phyloP scores from a whole-genome alignment of 2,888 invertebrate species.

The Ariolimax columbianus region DNA sequence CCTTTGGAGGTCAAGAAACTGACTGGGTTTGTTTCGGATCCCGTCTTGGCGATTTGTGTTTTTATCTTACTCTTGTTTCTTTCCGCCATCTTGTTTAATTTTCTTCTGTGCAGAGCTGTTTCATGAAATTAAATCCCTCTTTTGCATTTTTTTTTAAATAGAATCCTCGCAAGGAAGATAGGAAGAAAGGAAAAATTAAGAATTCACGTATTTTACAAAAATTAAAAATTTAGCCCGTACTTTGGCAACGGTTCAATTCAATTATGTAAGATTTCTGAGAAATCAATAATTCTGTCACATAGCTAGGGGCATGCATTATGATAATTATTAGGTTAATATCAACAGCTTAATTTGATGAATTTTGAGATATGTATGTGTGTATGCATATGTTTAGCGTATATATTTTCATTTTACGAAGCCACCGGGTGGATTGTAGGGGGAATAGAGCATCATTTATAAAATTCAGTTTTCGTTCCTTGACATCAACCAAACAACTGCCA shows the following conservation, averaged over 20 bases:
- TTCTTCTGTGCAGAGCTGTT: slow-evolving; percentile 31
- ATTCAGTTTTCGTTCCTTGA: too few species aligned
- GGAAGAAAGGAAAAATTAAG: not conserved
- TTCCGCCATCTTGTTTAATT: slow-evolving; percentile 31
- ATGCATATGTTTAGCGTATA: not conserved
- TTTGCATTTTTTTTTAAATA: not conserved
- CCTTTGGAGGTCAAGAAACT: slow-evolving; percentile 40
- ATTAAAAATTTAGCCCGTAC: slow-evolving; percentile 11
- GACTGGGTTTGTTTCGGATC: slow-evolving; percentile 32
- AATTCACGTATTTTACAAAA: not conserved
- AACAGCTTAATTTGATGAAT: not conserved
- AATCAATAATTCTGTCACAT: slow-evolving; percentile 4
- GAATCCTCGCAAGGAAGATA: not conserved
- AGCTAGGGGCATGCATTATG: not conserved
- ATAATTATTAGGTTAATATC: slow-evolving; percentile 4
- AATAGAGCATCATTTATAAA: too few species aligned
- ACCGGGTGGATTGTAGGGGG: too few species aligned
- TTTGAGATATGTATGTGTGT: not conserved
- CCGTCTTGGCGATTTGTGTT: slow-evolving; percentile 17
- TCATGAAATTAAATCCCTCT: slow-evolving; percentile 36
- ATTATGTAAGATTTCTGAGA: not conserved
- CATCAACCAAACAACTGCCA: too few species aligned
- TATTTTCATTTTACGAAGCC: too few species aligned
- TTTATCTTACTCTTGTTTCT: slow-evolving; percentile 21
- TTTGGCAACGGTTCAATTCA: slow-evolving; percentile 17